A percentile compares a stretch with the other conserved stretches of the same genome.
Conservation (phyloP, 2,888 invertebrate species). For the Chalcosyrphus nemorum region DNA sequence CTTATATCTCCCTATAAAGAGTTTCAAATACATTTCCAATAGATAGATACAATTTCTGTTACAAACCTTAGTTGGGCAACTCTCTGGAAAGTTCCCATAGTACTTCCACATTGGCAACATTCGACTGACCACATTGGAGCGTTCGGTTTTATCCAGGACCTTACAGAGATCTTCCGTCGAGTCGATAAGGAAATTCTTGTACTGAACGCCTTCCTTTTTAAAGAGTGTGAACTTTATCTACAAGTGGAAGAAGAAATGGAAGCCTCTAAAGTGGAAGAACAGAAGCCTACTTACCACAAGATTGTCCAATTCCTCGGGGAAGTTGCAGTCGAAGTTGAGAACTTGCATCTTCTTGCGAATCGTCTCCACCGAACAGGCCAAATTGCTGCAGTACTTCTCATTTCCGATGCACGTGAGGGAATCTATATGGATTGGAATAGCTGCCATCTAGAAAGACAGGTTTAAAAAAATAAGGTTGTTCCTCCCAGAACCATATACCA, state of each 20-base stretch:
- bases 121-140: constrained; percentile 59
- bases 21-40: neutral
- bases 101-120: constrained; percentile 67
- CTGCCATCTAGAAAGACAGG: constrained; percentile 26
- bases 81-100: constrained; percentile 48
- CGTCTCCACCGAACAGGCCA: constrained; percentile 46
- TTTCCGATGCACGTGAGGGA: constrained; percentile 30
- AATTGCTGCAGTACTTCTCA: constrained; percentile 13
- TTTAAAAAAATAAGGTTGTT: too few relatives aligned
- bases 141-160: constrained; percentile 54
- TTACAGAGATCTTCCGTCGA: constrained; percentile 61
- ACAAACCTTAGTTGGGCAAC: constrained; percentile 39
- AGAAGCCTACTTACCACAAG: neutral
- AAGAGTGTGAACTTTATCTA: constrained; percentile 58
- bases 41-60: neutral
- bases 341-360: constrained; percentile 65
- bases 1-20: constrained; percentile 35
- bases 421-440: constrained; percentile 46
- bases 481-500: neutral
- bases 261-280: neutral
- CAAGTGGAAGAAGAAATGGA: neutral
- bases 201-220: constrained; percentile 14
- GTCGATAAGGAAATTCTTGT: constrained; percentile 41
- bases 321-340: constrained; percentile 45
- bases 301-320: constrained; percentile 29